A percentile compares a stretch with the other conserved stretches of the same genome.
These are phyloP conservation scores for Drosophila subsilvestris DNA, from an alignment of 2,888 invertebrate genomes.

Conservation along the genomic window DNA sequence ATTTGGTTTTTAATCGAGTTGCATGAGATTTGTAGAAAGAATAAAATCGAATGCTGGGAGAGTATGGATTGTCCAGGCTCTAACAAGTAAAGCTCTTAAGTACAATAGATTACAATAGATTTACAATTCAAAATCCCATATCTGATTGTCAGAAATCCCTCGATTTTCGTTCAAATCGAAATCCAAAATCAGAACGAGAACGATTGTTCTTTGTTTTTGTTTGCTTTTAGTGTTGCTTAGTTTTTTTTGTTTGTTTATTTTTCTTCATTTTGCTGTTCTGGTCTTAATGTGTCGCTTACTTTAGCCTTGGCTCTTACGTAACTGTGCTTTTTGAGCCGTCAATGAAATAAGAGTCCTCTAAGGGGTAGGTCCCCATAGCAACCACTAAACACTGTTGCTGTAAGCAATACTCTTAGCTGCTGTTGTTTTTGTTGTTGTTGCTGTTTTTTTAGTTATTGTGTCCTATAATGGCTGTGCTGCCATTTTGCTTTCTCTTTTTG, in stretches of 20 bases:
- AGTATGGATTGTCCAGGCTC: no score
- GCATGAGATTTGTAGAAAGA: no score
- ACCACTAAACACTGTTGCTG: not conserved
- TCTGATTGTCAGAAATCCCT: not conserved
- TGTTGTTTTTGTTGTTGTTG: not conserved
- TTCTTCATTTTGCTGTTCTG: slow-evolving; percentile 13
- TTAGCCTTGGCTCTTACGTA: slow-evolving; percentile 28
- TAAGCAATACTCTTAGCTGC: slow-evolving; percentile 14
- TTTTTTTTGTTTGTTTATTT: slow-evolving; percentile 30
- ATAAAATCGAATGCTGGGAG: no score
- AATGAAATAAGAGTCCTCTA: slow-evolving; percentile 28
- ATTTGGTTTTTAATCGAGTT: not conserved
- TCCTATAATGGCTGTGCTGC: not conserved
- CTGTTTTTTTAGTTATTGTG: not conserved
- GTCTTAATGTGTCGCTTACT: slow-evolving; percentile 11
- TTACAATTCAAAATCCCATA: not conserved
- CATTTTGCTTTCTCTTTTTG: not conserved
- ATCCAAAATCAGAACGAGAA: not conserved
- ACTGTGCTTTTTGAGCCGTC: slow-evolving; percentile 14
- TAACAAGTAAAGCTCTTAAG: not conserved
- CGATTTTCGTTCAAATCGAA: not conserved
- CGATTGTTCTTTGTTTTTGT: slow-evolving; percentile 2
- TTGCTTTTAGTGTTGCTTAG: slow-evolving; percentile 10
- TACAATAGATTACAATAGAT: no score
- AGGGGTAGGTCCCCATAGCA: not conserved